These are phyloP conservation scores for Parambassis ranga DNA, from an alignment of 2,797 vertebrate genomes.

Conservation along the genomic window DNA sequence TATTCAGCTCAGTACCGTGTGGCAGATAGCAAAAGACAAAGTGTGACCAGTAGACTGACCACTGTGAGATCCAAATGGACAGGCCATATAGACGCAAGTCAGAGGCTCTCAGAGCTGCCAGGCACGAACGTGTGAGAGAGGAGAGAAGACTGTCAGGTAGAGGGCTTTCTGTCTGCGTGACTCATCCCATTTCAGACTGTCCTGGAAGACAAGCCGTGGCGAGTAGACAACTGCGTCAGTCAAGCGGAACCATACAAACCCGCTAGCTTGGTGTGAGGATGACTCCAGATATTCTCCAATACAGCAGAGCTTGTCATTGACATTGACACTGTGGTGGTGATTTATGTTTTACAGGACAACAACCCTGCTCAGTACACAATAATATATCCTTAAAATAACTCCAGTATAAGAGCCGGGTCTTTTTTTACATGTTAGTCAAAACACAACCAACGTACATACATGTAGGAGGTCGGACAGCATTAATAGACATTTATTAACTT, in stretches of 20 bases:
- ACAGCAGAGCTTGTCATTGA: background rate
- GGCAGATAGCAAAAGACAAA: conserved; percentile 46
- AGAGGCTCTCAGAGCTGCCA: conserved; percentile 33
- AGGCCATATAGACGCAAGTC: conserved; percentile 22
- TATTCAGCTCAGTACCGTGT: conserved; percentile 6
- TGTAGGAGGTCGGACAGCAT: too few species aligned
- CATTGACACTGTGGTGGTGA: background rate
- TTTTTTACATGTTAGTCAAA: too few species aligned
- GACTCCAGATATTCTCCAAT: background rate
- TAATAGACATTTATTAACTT: too few species aligned
- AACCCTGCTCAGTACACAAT: too few species aligned
- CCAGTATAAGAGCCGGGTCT: too few species aligned
- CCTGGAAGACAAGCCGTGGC: conserved; percentile 23
- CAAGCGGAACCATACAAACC: conserved; percentile 8
- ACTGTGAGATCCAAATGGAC: conserved; percentile 51
- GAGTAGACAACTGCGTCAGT: conserved; percentile 9
- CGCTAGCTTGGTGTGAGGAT: background rate
- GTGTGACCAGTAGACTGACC: conserved; percentile 31
- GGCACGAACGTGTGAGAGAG: conserved; percentile 24
- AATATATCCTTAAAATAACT: too few species aligned
- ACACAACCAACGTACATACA: too few species aligned
- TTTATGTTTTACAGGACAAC: background rate
- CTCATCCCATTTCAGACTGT: conserved; percentile 19
- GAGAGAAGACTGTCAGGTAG: conserved; percentile 38
- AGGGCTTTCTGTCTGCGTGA: conserved; percentile 45